Evolutionary conservation across 1,140 invertebrate genomes (phyloP).

Genomic region (Drosophila willistoni): DNA sequence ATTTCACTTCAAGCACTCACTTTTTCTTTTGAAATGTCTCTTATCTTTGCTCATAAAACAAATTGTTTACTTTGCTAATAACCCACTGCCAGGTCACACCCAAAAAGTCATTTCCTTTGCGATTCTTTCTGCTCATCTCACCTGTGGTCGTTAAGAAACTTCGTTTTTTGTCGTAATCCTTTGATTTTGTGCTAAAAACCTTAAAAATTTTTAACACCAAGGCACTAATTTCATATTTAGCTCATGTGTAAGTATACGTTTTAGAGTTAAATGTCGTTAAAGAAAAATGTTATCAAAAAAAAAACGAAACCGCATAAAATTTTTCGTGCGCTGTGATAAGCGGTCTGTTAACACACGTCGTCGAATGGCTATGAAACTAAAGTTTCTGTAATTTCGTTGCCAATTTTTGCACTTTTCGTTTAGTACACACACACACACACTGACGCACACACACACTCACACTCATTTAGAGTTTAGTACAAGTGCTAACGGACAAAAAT

Average conservation of each 20-base stretch:
- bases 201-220: conserved; percentile 47
- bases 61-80: background rate
- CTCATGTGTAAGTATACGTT: conserved; percentile 14
- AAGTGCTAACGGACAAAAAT: conserved; percentile 29
- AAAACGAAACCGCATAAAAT: conserved; percentile 15
- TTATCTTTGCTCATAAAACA: background rate
- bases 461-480: conserved; percentile 41
- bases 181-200: conserved; percentile 52
- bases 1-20: too few species aligned
- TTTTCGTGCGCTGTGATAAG: conserved; percentile 51
- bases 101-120: background rate
- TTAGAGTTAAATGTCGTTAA: conserved; percentile 49
- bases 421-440: conserved; percentile 40
- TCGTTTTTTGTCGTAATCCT: conserved; percentile 52
- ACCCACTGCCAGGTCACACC: background rate
- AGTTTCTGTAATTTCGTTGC: conserved; percentile 43
- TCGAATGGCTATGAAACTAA: conserved; percentile 27
- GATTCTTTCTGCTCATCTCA: conserved; percentile 27
- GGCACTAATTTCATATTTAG: conserved; percentile 55
- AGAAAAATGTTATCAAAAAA: conserved; percentile 33
- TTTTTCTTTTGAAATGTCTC: background rate
- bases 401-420: conserved; percentile 50
- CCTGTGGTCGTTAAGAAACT: conserved; percentile 59
- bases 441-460: conserved; percentile 39
- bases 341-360: conserved; percentile 27